Conservation (phyloP, 2,113 vertebrate genomes). For the Cardinalis cardinalis region DNA sequence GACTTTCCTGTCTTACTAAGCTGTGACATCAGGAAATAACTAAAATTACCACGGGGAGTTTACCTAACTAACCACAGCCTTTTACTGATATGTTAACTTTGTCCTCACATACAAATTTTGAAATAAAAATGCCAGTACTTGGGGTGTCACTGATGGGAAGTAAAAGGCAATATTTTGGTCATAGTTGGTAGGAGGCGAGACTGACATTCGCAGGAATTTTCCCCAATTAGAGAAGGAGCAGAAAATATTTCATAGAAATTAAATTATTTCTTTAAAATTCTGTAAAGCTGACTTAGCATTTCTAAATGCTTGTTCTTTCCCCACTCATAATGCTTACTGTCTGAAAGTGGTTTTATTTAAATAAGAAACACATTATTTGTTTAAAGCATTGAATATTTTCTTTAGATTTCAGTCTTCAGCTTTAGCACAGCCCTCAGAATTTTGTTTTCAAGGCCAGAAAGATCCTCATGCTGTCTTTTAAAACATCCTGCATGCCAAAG, state of each 20-base stretch:
- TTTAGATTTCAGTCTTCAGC: background rate
- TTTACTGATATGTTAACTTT: slow-evolving; percentile 31
- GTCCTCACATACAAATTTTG: slow-evolving; percentile 35
- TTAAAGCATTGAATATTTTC: background rate
- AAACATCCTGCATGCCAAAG: background rate
- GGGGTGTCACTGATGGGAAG: slow-evolving; percentile 57
- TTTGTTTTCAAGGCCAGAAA: background rate
- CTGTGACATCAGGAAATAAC: slow-evolving; percentile 55
- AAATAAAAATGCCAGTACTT: slow-evolving; percentile 46
- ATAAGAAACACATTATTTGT: background rate
- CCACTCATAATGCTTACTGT: background rate
- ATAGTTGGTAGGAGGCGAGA: slow-evolving; percentile 27
- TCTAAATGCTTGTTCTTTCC: slow-evolving; percentile 19
- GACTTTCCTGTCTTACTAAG: slow-evolving; percentile 52
- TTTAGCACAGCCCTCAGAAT: background rate
- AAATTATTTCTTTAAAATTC: slow-evolving; percentile 4
- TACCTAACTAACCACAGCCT: slow-evolving; percentile 62
- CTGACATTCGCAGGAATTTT: slow-evolving; percentile 38
- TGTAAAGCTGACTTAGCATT: background rate
- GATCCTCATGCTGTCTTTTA: background rate
- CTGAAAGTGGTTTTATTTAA: background rate
- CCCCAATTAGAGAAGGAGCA: slow-evolving; percentile 18
- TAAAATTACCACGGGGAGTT: slow-evolving; percentile 58
- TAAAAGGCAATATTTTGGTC: slow-evolving; percentile 56
- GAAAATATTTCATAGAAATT: slow-evolving; percentile 43